phyloP scores from a whole-genome alignment of 2,113 vertebrate genomes.

The Trinectes maculatus region DNA sequence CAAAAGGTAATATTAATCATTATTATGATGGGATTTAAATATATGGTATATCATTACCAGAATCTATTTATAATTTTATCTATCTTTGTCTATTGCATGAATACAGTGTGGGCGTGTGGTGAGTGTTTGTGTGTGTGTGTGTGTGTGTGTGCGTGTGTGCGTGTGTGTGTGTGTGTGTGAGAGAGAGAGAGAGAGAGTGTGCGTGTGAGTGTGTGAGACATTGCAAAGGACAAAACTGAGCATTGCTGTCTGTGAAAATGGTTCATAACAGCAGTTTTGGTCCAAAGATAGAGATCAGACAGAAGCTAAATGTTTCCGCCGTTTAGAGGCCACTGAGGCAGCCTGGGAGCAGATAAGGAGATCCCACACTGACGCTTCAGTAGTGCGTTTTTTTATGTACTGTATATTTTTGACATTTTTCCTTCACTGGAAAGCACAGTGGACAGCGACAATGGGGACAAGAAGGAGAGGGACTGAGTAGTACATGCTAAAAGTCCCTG shows the following conservation, averaged over 20 bases:
- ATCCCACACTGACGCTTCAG: constrained; percentile 30
- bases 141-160: background rate
- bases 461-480: background rate
- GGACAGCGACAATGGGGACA: constrained; percentile 9
- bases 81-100: background rate
- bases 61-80: background rate
- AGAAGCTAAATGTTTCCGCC: constrained; percentile 72
- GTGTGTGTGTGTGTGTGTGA: background rate
- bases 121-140: background rate
- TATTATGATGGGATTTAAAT: background rate
- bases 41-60: background rate
- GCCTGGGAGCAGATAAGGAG: constrained; percentile 50
- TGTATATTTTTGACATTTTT: constrained; percentile 53
- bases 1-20: constrained; percentile 7
- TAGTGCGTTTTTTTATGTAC: constrained; percentile 19
- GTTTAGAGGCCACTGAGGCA: constrained; percentile 56
- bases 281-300: constrained; percentile 67
- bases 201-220: constrained; percentile 1
- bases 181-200: background rate
- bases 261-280: constrained; percentile 35
- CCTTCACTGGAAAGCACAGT: constrained; percentile 20
- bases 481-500: background rate
- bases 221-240: constrained; percentile 19
- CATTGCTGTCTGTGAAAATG: constrained; percentile 13
- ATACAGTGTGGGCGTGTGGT: too few species aligned